Evolutionary conservation across 2,888 invertebrate genomes (phyloP).

Genomic region (Ophion costatus): DNA sequence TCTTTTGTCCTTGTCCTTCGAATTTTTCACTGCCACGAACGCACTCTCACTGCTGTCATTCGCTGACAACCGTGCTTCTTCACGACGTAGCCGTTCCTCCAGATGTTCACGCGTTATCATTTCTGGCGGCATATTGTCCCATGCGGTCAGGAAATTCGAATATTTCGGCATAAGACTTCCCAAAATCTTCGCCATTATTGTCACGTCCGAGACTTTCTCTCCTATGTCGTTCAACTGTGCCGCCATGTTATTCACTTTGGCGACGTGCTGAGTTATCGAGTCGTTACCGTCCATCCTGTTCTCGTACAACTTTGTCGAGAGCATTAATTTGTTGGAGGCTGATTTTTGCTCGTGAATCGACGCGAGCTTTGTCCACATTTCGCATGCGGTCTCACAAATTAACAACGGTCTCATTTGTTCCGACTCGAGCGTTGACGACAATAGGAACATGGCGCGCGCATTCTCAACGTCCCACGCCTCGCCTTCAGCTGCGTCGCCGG

Average conservation of each 20-base stretch:
- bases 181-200: no score
- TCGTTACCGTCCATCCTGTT: no score
- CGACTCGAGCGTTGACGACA: constrained; percentile 35
- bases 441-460: constrained; percentile 15
- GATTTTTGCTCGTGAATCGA: constrained; percentile 3
- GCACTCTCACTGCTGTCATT: constrained; percentile 44
- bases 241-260: no score
- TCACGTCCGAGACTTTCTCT: no score
- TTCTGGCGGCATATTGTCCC: constrained; percentile 15
- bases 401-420: constrained; percentile 9
- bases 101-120: not conserved
- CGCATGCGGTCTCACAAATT: not conserved
- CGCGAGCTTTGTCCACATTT: not conserved
- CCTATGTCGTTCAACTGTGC: no score
- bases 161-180: no score
- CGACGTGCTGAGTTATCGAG: no score
- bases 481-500: not conserved
- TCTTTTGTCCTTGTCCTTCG: no score
- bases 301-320: not conserved
- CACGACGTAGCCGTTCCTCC: not conserved
- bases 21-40: constrained; percentile 48
- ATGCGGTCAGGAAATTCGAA: no score
- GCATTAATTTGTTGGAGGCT: not conserved
- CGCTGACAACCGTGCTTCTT: not conserved
- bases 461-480: constrained; percentile 5